Conservation (phyloP, 1,140 invertebrate genomes). For the Zaprionus gabonicus region DNA sequence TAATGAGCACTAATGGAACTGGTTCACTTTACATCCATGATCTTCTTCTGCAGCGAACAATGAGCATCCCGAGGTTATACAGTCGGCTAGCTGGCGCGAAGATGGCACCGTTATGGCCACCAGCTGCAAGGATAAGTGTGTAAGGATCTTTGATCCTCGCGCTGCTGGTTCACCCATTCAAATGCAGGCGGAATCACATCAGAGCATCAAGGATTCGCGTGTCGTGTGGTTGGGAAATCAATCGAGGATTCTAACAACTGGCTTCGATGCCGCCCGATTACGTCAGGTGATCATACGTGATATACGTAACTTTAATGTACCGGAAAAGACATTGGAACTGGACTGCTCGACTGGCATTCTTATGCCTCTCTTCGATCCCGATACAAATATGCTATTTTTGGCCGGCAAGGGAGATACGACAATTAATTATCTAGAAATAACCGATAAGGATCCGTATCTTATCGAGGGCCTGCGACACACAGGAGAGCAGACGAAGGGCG, state of each 20-base stretch:
- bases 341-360: conserved; percentile 96
- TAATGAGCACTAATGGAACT: background rate
- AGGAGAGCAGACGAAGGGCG: conserved; percentile 96
- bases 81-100: conserved; percentile 93
- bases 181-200: conserved; percentile 90
- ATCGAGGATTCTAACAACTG: conserved; percentile 92
- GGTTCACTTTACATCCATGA: background rate
- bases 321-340: conserved; percentile 91
- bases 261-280: conserved; percentile 90
- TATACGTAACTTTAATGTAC: conserved; percentile 90
- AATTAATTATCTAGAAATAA: conserved; percentile 94
- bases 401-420: conserved; percentile 96
- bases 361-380: conserved; percentile 95
- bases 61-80: conserved; percentile 93
- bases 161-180: conserved; percentile 86
- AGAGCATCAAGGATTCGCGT: conserved; percentile 95
- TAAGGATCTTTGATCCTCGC: conserved; percentile 92
- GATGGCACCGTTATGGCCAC: conserved; percentile 91
- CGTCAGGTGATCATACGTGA: conserved; percentile 95
- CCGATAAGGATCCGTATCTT: conserved; percentile 92
- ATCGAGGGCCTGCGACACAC: conserved; percentile 88
- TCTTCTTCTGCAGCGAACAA: conserved; percentile 87
- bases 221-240: conserved; percentile 94
- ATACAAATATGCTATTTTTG: conserved; percentile 97
- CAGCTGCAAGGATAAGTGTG: conserved; percentile 93